phyloP scores from a whole-genome alignment of 2,113 vertebrate species.

The Bufo gargarizans region DNA sequence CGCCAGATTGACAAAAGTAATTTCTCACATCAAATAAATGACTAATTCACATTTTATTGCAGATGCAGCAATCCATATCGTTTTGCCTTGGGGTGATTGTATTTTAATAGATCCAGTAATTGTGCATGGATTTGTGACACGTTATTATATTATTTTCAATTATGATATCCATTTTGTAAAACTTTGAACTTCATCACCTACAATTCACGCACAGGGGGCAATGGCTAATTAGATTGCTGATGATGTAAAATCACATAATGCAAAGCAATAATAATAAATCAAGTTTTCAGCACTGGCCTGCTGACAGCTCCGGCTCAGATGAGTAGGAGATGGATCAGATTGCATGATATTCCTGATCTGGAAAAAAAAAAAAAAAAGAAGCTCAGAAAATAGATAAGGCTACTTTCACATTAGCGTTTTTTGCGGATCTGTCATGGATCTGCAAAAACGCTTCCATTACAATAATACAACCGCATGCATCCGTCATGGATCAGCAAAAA shows the following conservation, averaged over 20 bases:
- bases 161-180: not conserved
- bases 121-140: not conserved
- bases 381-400: not conserved
- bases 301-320: conserved; percentile 42
- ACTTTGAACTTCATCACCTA: not conserved
- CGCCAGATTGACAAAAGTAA: not conserved
- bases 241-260: conserved; percentile 27
- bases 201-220: not conserved
- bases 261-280: conserved; percentile 27
- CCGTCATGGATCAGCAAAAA: too few species aligned
- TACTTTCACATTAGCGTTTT: too few species aligned
- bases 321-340: conserved; percentile 8
- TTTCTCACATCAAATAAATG: conserved; percentile 19
- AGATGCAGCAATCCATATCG: not conserved
- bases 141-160: conserved; percentile 21
- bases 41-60: conserved; percentile 24
- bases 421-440: too few species aligned
- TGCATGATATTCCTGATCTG: not conserved
- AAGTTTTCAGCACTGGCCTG: conserved; percentile 27
- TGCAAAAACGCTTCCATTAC: too few species aligned
- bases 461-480: too few species aligned
- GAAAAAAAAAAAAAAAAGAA: not conserved
- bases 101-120: not conserved
- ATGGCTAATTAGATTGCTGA: not conserved
- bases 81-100: conserved; percentile 5